A percentile compares a stretch with the other conserved stretches of the same genome.
Evolutionary conservation across 2,113 vertebrate species (phyloP).

Genomic region (Cyanistes caeruleus): DNA sequence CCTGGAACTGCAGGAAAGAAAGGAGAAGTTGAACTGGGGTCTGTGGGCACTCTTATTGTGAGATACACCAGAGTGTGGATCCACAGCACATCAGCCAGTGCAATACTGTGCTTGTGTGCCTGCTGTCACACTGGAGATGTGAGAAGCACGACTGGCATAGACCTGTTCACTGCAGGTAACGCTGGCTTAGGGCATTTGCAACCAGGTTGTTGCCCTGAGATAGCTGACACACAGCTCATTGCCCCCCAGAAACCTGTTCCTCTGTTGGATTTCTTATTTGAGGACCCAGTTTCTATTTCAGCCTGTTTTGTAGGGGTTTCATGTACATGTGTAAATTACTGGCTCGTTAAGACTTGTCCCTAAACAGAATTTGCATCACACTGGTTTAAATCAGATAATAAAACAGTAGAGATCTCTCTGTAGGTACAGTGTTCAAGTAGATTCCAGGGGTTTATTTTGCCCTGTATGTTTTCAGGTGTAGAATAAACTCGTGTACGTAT

Average conservation of each 20-base stretch:
- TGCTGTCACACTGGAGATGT: neutral
- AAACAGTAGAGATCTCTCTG: neutral
- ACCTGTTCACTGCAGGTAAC: neutral
- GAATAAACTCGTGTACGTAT: neutral
- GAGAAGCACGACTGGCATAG: neutral
- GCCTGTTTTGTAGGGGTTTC: neutral
- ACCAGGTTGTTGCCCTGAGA: neutral
- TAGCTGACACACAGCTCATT: neutral
- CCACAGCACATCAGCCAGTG: neutral
- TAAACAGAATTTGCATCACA: neutral
- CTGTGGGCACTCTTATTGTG: neutral
- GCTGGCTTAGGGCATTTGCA: neutral
- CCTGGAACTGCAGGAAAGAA: neutral
- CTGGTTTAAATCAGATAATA: neutral
- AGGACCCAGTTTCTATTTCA: neutral
- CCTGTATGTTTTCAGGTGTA: neutral
- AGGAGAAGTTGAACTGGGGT: neutral
- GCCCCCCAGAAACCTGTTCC: neutral
- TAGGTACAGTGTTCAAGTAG: neutral
- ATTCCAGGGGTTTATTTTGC: neutral
- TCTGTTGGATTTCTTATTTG: neutral
- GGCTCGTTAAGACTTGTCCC: neutral
- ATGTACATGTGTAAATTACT: neutral
- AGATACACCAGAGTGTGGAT: accelerated
- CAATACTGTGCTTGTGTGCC: neutral